Evolutionary conservation across 2,113 vertebrate species (phyloP).

Genomic region (Seriola aureovittata): DNA sequence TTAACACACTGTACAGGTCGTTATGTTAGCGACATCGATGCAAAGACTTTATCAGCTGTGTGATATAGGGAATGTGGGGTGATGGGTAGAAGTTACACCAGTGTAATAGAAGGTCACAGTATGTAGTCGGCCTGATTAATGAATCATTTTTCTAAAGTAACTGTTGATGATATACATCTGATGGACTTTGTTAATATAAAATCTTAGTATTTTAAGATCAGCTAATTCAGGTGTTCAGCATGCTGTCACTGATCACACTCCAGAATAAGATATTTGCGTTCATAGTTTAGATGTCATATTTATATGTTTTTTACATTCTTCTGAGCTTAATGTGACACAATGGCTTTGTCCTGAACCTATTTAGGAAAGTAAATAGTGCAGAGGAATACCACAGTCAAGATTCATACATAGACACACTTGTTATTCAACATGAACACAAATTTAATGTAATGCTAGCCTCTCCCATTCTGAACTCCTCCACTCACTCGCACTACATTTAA

Average conservation of each 20-base stretch:
- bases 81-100: no score
- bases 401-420: constrained; percentile 7
- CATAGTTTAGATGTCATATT: neutral
- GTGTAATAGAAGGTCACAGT: neutral
- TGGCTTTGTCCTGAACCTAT: neutral
- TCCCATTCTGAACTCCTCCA: constrained; percentile 33
- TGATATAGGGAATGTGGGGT: no score
- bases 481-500: constrained; percentile 55
- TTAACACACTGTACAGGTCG: no score
- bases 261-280: neutral
- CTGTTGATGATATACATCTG: neutral
- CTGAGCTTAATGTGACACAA: neutral
- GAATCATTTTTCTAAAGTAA: neutral
- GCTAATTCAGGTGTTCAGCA: no score
- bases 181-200: neutral
- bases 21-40: no score
- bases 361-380: neutral
- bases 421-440: constrained; percentile 32
- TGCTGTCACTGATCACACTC: no score
- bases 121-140: neutral
- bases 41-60: no score
- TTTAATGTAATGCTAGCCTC: neutral
- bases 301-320: neutral
- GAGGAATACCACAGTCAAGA: neutral
- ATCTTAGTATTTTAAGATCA: neutral